Base-by-base conservation (phyloP, 1,140 invertebrate species). In the Rhopalosiphum maidis region DNA sequence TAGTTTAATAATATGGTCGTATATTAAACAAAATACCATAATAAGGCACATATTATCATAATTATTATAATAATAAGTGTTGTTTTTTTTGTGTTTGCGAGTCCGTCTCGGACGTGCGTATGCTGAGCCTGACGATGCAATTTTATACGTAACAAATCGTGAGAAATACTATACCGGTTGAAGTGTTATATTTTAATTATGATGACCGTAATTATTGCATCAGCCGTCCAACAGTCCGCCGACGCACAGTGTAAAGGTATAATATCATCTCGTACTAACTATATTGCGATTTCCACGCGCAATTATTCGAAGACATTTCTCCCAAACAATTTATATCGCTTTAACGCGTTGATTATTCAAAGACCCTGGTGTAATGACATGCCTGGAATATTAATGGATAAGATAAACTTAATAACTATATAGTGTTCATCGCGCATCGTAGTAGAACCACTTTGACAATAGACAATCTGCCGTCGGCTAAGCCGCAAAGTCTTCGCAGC, bases 341-440 rank as follows among this genome's bases (percentile, higher is more conserved):
- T 51, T 41, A 85, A 85, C 83, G 11, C 37, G 83, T 85, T 85
- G 83, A 85, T 85, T 85, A 43, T 43, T 43, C 83, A 85, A 85
- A 85, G 83, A 22, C 18, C 77, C 35, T 15, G 4, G 30, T 43
- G 23, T 85, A 85, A 85, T 85, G 41, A 30, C 37, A 77, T 15
- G 37, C 23, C 35, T 41, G 83, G 83, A 43, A 85, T 85, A 85
- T 85, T 41, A 85, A 85, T 85, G 83, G 83, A 41, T 41, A 85
- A 25, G 22, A 85, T 85, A 85, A 85, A 85, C 83, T 85, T 85
- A 85, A 41, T 85, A 43, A 85, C 41, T 85, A 15, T 85, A 85
- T 23, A 41, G 83, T 43, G 83, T 43, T 43, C 35, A 43, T 85
- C 23, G 37, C 15, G 41, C 37, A 43, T 2, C 41, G 3, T 30